Base-by-base conservation (phyloP, 2,888 invertebrate genomes). In the Parthenolecanium corni region DNA sequence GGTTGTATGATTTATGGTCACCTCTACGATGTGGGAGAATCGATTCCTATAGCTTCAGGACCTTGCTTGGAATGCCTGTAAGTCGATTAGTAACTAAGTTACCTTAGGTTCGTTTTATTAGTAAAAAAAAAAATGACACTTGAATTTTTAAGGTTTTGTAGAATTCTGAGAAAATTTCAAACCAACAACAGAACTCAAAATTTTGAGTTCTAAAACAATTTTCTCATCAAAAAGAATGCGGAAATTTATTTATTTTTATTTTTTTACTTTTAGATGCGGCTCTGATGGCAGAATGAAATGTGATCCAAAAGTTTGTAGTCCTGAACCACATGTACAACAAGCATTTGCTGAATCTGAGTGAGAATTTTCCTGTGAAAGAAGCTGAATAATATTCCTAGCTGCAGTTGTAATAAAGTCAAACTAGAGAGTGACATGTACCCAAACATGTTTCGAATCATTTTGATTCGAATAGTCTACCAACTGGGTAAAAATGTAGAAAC, bases 21-120 rank as follows among this genome's bases (percentile, higher is more conserved):
- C 71, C 84, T 88, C 51, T 93, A 90, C 73, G 81, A 82, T 75
- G 86, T 90, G 66, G 92, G 92, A 69, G 89, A 92, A 74, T 80
- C 83, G 64, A 87, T 93, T 67, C 81, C 82, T 70, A 84, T 89
- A 66, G 85, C 90, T 58, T 92, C 91, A 70, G 91, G 91, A 71
- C 92, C 93, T 72, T 93, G 93, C 78, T 84, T 91, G 76, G 85
- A 89, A 74, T 93, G 93, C 89, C 87, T 84, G 91, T 93, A 80
- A 87, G 88, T 86, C 66, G 44, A 61, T n/a, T n/a, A n/a, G n/a
- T n/a, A n/a, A n/a, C n/a, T n/a, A n/a, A n/a, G n/a, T n/a, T n/a
- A n/a, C n/a, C n/a, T n/a, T n/a, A n/a, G n/a, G n/a, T n/a, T n/a
- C n/a, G n/a, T n/a, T n/a, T n/a, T n/a, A n/a, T n/a, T n/a, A n/a